A percentile compares a stretch with the other conserved stretches of the same genome.
These are phyloP conservation scores for Calliphora vomitoria DNA, from an alignment of 2,888 invertebrate genomes.

Conservation along the genomic window DNA sequence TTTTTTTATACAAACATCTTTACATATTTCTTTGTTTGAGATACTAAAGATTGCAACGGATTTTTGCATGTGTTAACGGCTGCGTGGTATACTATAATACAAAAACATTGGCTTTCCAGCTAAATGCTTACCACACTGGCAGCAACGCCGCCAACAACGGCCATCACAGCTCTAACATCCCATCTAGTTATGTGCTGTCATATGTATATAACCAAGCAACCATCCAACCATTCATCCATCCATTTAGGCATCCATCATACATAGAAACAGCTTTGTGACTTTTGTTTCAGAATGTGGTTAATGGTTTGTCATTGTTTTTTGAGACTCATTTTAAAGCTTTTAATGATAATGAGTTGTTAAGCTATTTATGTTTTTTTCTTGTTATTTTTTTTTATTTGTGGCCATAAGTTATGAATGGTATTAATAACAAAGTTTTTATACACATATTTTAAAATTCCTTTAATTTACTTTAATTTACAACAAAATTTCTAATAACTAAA, in stretches of 20 bases:
- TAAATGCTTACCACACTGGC: constrained; percentile 38
- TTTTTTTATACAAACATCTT: not conserved
- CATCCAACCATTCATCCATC: constrained; percentile 38
- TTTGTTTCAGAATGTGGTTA: constrained; percentile 57
- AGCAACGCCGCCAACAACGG: not conserved
- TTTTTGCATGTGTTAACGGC: constrained; percentile 60
- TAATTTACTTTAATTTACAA: not conserved
- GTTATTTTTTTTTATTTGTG: constrained; percentile 1
- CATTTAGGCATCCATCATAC: constrained; percentile 46
- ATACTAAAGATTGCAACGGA: constrained; percentile 47
- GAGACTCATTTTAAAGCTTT: constrained; percentile 55
- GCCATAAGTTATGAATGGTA: not conserved
- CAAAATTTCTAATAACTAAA: not conserved
- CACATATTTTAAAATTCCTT: no score
- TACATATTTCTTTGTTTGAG: constrained; percentile 37
- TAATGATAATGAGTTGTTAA: constrained; percentile 59
- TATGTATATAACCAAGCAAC: constrained; percentile 5
- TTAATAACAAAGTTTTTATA: no score
- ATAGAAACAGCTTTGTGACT: constrained; percentile 35
- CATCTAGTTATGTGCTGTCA: not conserved
- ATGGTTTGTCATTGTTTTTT: constrained; percentile 60
- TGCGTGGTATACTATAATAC: not conserved
- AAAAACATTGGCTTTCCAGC: constrained; percentile 35
- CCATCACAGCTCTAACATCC: constrained; percentile 21
- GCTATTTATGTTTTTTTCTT: constrained; percentile 41